phyloP scores from a whole-genome alignment of 2,113 vertebrate species.

The Petromus typicus region DNA sequence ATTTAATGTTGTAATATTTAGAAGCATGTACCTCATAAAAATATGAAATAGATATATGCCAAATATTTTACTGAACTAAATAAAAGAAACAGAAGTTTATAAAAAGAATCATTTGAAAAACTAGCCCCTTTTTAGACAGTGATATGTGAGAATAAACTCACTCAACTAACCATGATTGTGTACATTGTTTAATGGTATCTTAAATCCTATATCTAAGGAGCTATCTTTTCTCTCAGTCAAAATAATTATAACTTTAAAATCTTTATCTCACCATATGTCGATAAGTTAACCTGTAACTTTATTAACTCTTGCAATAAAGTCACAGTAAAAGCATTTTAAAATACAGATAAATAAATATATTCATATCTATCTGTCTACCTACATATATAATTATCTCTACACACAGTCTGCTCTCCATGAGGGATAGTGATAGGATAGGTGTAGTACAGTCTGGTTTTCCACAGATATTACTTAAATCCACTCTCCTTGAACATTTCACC shows the following conservation, averaged over 20 bases:
- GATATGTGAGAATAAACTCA: not conserved
- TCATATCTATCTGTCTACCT: not conserved
- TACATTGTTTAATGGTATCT: not conserved
- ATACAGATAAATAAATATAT: not conserved
- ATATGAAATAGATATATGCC: not conserved
- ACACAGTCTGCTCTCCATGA: not conserved
- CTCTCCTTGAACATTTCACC: not conserved
- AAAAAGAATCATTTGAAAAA: not conserved
- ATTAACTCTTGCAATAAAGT: not conserved
- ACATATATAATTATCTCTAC: not conserved
- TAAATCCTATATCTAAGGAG: not conserved
- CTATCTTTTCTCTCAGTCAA: not conserved
- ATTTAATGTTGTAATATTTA: too few relatives aligned
- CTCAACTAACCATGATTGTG: not conserved
- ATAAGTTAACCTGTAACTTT: not conserved
- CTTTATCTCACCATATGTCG: not conserved
- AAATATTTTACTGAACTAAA: not conserved
- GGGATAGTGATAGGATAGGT: not conserved
- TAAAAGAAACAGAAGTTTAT: not conserved
- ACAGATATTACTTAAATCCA: not conserved
- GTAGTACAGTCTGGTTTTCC: not conserved
- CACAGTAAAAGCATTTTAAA: not conserved
- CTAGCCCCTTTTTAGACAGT: not conserved
- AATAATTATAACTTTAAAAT: constrained; percentile 6
- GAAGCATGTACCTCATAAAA: not conserved